Base-by-base conservation (phyloP, 2,797 vertebrate genomes). In the Poeciliopsis turneri region DNA sequence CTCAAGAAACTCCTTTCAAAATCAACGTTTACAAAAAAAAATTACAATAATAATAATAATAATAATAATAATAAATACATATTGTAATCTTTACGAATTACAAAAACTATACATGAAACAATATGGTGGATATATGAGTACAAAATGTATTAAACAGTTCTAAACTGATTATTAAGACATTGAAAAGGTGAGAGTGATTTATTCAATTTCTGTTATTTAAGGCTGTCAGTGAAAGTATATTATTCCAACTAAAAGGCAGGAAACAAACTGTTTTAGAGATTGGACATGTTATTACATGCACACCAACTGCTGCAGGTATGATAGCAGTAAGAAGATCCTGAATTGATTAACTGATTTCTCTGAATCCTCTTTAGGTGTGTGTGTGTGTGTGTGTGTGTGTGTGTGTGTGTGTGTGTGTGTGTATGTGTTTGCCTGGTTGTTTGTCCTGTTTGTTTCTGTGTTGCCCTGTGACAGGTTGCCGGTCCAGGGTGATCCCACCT, bases 21-120 rank as follows among this genome's bases (percentile, higher is more conserved):
- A 80, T 88, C 84, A 91, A 46, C 15, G 10, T 33, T 51, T 72
- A 43, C 20, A 25, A 41, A 68, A 5, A 18, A 33, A 3, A 59
- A 30, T 57, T 13, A 57, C 1, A 57, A n/a, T 11, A n/a, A 57
- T 13, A 15, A 57, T 28, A 18, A 47, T 47, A 18, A 49, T 49
- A 30, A 59, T 12, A 59, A 59, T 33, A 61, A 28, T 55, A 12
- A 55, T 10, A n/a, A 30, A 59, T 33, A 33, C 33, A 33, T 33
- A 33, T 33, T 33, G 36, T 39, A 39, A 39, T 39, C 36, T 39
- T n/a, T 57, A 55, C 4, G 25, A 28, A 57, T 57, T n/a, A 12
- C 25, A 57, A 57, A 57, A 55, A n/a, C 10, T 4, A 12, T 57
- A n/a, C 25, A 57, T 5, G 53, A 28, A 57, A 57, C 1, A 57